Evolutionary conservation across 2,888 invertebrate genomes (phyloP).

Genomic region (Lissonota sp.): DNA sequence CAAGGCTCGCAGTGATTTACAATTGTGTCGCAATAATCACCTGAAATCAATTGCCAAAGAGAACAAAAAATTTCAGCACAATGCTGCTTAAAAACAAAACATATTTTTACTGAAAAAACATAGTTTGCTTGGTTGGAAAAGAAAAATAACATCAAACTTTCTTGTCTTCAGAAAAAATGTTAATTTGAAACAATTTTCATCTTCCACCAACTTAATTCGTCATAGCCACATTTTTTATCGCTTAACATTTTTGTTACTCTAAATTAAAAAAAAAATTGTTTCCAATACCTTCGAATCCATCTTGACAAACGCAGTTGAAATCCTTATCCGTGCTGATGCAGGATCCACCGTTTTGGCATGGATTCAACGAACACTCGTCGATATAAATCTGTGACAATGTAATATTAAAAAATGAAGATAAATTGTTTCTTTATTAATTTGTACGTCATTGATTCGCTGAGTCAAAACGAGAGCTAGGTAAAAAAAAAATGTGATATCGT

Average conservation of each 20-base stretch:
- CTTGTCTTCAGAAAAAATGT: neutral
- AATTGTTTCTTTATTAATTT: neutral
- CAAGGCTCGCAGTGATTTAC: slow-evolving; percentile 84
- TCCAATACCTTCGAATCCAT: slow-evolving; percentile 75
- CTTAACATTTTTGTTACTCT: too few species aligned
- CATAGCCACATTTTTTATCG: neutral
- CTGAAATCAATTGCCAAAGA: slow-evolving; percentile 69
- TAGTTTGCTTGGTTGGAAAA: neutral
- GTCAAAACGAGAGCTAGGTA: neutral
- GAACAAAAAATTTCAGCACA: neutral
- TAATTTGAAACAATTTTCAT: neutral
- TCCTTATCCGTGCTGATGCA: slow-evolving; percentile 84
- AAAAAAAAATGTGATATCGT: slow-evolving; percentile 66
- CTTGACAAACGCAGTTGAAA: slow-evolving; percentile 82
- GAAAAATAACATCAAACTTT: neutral
- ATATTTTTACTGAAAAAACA: neutral
- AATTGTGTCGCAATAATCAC: slow-evolving; percentile 84
- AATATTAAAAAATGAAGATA: neutral
- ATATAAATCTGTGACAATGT: slow-evolving; percentile 72
- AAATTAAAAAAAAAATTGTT: too few species aligned
- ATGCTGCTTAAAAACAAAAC: neutral
- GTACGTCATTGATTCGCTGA: neutral
- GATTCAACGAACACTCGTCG: slow-evolving; percentile 83
- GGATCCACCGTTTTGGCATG: slow-evolving; percentile 85
- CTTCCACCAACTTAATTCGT: neutral